phyloP scores from a whole-genome alignment of 2,888 invertebrate species.

The Hirudinaria manillensis region DNA sequence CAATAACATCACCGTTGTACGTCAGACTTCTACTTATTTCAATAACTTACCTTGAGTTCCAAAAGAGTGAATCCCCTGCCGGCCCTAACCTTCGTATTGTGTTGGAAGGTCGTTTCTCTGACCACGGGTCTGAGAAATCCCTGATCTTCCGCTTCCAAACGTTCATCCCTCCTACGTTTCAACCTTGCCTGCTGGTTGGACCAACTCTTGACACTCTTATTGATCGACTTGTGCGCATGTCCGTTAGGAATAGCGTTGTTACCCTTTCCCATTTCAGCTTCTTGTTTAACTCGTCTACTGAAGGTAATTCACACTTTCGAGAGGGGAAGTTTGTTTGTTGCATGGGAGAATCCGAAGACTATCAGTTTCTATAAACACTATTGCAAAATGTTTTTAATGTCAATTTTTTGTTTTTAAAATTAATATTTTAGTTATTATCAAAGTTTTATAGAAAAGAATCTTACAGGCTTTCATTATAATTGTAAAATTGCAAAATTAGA shows the following conservation, averaged over 20 bases:
- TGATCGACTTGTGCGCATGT: slow-evolving; percentile 99
- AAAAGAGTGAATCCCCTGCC: slow-evolving; percentile 93
- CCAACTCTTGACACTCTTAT: slow-evolving; percentile 87
- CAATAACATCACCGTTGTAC: neutral
- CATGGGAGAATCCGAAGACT: too few species aligned
- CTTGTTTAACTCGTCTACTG: too few species aligned
- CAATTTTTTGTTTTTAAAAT: too few species aligned
- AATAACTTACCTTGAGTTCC: slow-evolving; percentile 69
- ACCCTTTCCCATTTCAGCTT: slow-evolving; percentile 61
- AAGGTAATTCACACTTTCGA: too few species aligned
- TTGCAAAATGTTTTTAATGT: too few species aligned
- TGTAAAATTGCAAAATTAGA: too few species aligned
- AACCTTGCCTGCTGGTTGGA: slow-evolving; percentile 97
- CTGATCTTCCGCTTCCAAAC: slow-evolving; percentile 78
- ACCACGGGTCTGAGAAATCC: slow-evolving; percentile 83
- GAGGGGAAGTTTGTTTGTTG: too few species aligned
- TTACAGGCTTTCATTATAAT: too few species aligned
- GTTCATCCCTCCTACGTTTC: slow-evolving; percentile 75
- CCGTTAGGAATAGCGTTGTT: slow-evolving; percentile 99
- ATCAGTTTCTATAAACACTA: too few species aligned
- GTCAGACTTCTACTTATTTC: neutral
- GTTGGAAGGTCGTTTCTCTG: slow-evolving; percentile 85
- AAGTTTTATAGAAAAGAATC: too few species aligned
- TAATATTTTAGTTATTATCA: too few species aligned
- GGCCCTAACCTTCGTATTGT: slow-evolving; percentile 86